Percentiles rank a stretch among this genome's conserved stretches.
Conservation (phyloP, 2,113 vertebrate genomes). For the Erythrocercus mccallii region DNA sequence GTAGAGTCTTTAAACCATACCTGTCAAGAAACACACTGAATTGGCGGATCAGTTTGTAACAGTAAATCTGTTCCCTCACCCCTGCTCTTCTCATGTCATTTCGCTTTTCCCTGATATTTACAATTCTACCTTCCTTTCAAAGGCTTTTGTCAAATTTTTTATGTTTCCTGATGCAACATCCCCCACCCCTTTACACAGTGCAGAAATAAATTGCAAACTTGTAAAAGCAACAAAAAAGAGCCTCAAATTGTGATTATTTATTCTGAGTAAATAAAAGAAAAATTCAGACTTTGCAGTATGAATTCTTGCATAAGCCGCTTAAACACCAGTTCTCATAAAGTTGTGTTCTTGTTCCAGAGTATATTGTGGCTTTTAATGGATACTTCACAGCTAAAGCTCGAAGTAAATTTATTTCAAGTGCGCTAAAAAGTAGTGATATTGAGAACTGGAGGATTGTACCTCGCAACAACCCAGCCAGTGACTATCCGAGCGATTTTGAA, state of each 20-base stretch:
- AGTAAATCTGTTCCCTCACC: neutral
- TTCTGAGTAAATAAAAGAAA: neutral
- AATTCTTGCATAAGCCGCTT: neutral
- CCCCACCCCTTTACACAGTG: neutral
- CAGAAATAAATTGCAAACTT: neutral
- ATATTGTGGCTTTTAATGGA: constrained; percentile 93
- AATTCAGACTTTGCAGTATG: neutral
- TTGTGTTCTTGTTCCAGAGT: constrained; percentile 80
- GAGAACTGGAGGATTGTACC: constrained; percentile 93
- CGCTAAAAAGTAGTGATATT: constrained; percentile 79
- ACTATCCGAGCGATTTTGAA: constrained; percentile 98
- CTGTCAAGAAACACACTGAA: neutral
- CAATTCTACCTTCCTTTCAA: neutral
- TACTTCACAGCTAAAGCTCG: constrained; percentile 94
- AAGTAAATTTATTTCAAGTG: constrained; percentile 92
- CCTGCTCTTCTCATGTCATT: accelerated
- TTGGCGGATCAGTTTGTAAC: neutral
- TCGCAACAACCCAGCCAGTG: constrained; percentile 92
- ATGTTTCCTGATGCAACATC: neutral
- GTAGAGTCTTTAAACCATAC: neutral
- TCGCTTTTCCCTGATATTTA: neutral
- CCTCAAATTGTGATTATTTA: neutral
- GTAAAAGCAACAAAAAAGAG: neutral
- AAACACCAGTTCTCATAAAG: constrained; percentile 15
- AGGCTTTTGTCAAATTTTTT: neutral